phyloP scores from a whole-genome alignment of 2,797 vertebrate genomes.

The Gambelia wislizenii region DNA sequence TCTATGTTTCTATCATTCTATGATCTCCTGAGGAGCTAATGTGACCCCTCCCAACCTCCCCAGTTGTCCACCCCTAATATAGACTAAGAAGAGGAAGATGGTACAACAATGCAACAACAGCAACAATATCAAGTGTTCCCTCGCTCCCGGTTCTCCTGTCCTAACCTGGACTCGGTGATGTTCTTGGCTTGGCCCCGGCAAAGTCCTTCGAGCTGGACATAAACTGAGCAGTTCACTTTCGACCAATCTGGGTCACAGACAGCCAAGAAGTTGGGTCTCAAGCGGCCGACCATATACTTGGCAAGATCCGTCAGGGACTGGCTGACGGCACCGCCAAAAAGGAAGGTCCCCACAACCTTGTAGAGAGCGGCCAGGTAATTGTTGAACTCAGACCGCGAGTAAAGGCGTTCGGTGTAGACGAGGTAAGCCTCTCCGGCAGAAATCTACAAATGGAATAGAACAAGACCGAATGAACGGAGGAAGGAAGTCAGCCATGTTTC shows the following conservation, averaged over 20 bases:
- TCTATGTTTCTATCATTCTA: too few relatives aligned
- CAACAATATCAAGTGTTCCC: too few relatives aligned
- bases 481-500: not conserved
- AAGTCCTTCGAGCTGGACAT: conserved; percentile 80
- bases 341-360: conserved; percentile 93
- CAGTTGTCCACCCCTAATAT: too few relatives aligned
- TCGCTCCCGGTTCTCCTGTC: fast-evolving
- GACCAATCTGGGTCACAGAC: conserved; percentile 87
- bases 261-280: conserved; percentile 90
- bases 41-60: too few relatives aligned
- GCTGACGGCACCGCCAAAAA: conserved; percentile 91
- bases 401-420: conserved; percentile 88
- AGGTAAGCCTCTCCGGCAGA: conserved; percentile 84
- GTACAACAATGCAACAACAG: too few relatives aligned
- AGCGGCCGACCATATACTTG: conserved; percentile 93
- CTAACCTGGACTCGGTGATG: conserved; percentile 91
- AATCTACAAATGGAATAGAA: conserved; percentile 67
- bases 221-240: conserved; percentile 84
- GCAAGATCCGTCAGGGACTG: conserved; percentile 95
- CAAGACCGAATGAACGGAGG: not conserved
- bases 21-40: too few relatives aligned
- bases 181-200: conserved; percentile 84
- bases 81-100: too few relatives aligned
- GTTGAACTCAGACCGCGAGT: conserved; percentile 92
- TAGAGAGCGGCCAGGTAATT: conserved; percentile 93